Evolutionary conservation across 2,888 invertebrate species (phyloP).

Genomic region (Caenorhabditis panamensis): DNA sequence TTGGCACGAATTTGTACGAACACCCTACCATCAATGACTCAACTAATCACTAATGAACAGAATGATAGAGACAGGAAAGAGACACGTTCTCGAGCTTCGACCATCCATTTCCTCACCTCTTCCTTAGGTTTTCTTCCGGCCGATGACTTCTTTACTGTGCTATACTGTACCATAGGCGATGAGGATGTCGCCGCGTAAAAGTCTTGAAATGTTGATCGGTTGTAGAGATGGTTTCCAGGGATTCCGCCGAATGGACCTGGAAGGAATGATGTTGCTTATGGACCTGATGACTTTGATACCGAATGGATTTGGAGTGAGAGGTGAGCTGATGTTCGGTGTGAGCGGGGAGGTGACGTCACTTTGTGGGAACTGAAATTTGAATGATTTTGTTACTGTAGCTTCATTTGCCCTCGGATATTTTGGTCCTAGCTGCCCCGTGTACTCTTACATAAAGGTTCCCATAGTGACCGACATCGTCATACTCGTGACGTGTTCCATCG

Average conservation of each 20-base stretch:
- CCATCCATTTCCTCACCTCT: constrained; percentile 27
- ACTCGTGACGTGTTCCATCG: constrained; percentile 26
- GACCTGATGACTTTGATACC: constrained; percentile 3
- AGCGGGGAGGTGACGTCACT: constrained; percentile 50
- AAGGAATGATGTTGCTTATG: neutral
- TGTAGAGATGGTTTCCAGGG: constrained; percentile 38
- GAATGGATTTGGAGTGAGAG: constrained; percentile 46
- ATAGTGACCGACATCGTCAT: constrained; percentile 16
- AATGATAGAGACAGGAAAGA: neutral
- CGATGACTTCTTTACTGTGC: constrained; percentile 46
- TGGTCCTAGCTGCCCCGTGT: neutral
- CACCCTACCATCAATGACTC: neutral
- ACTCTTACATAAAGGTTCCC: constrained; percentile 10
- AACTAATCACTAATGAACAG: neutral
- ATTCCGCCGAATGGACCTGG: constrained; percentile 33
- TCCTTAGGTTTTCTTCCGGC: constrained; percentile 60
- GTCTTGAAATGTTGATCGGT: constrained; percentile 31
- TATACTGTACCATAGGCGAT: constrained; percentile 61
- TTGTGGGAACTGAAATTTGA: constrained; percentile 49
- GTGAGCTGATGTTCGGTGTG: constrained; percentile 43
- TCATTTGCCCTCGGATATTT: neutral
- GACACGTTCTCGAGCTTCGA: neutral
- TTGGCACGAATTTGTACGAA: too few species aligned
- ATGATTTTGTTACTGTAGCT: neutral
- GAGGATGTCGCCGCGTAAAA: constrained; percentile 37